Base-by-base conservation (phyloP, 2,113 vertebrate genomes). In the Pteruthius melanotis region DNA sequence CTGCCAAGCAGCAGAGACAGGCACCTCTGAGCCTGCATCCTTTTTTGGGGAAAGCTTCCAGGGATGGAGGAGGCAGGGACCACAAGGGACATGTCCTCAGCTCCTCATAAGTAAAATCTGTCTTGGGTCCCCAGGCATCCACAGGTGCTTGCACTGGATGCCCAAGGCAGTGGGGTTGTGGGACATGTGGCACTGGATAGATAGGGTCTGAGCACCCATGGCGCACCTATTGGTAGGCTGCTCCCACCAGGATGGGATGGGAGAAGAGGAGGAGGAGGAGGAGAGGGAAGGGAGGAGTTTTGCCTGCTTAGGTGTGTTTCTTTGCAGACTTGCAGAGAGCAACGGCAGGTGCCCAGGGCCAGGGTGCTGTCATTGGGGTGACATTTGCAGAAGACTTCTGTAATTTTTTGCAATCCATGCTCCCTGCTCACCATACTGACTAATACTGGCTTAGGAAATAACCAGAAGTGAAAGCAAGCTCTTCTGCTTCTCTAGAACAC, bases 1-100 rank as follows among this genome's bases (percentile, higher is more conserved):
- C 52, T 5, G 5, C 35, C 2, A 3, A 76, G 47, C 22, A 59
- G 70, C 0, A 0, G 35, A 16, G 22, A 88, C 4, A 2, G 57
- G 61, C 35, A 71, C 19, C 4, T 3, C 56, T 50, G n/a, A 90
- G 60, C 28, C 56, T 9, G 1, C 56, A 37, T 3, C 7, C n/a
- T 45, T 70, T 70, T 60, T 3, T 14, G 72, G 26, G 37, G 31
- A 84, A 89, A 87, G 33, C 8, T 63, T 70, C 33, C 15, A 33
- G 26, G 30, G 18, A 24, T 16, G 50, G 65, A 82, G 56, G 19
- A 15, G 17, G 9, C 39, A 82, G 15, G 47, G 26, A 31, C 14
- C 23, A 39, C 24, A n/a, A 68, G 37, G n/a, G 11, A 52, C 11
- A 8, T 2, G 2, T 50, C 26, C 39, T 90, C 68, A 11, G 42